Percentiles rank a stretch among this genome's conserved stretches.
Conservation (phyloP, 1,140 invertebrate genomes). For the Dendroctonus ponderosae region DNA sequence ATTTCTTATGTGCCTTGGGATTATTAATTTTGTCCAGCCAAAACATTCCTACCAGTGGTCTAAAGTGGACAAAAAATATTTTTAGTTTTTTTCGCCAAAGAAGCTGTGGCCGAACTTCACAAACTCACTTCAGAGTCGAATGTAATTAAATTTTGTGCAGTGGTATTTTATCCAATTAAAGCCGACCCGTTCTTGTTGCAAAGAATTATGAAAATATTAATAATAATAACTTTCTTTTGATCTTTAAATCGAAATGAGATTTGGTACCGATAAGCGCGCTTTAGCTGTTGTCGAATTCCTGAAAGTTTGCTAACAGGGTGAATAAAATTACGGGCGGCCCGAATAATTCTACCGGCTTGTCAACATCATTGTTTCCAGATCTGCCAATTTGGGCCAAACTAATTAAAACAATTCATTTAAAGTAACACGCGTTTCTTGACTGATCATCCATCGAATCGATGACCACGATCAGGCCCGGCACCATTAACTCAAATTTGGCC, state of each 20-base stretch:
- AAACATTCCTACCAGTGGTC: too few relatives aligned
- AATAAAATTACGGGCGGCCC: not conserved
- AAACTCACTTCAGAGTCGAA: not conserved
- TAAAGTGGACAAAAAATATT: not conserved
- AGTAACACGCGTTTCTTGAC: too few relatives aligned
- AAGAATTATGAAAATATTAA: slow-evolving; percentile 40
- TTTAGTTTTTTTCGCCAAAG: not conserved
- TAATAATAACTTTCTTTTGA: slow-evolving; percentile 34
- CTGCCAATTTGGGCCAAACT: too few relatives aligned
- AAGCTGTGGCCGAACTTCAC: not conserved
- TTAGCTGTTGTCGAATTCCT: slow-evolving; percentile 4
- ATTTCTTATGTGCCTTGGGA: too few relatives aligned
- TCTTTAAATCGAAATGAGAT: slow-evolving; percentile 27
- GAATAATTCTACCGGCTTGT: too few relatives aligned
- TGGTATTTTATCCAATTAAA: slow-evolving; percentile 36
- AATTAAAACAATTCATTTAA: too few relatives aligned
- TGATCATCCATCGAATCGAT: not conserved
- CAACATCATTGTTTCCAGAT: too few relatives aligned
- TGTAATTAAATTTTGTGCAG: slow-evolving; percentile 34
- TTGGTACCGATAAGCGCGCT: slow-evolving; percentile 22
- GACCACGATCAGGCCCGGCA: not conserved
- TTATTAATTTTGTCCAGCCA: too few relatives aligned
- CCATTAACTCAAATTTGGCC: slow-evolving; percentile 8
- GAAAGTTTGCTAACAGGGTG: slow-evolving; percentile 10
- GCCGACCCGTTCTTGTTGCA: slow-evolving; percentile 10